These are phyloP conservation scores for Scolopax bukidnonensis DNA, from an alignment of 2,797 vertebrate species.

Conservation along the genomic window DNA sequence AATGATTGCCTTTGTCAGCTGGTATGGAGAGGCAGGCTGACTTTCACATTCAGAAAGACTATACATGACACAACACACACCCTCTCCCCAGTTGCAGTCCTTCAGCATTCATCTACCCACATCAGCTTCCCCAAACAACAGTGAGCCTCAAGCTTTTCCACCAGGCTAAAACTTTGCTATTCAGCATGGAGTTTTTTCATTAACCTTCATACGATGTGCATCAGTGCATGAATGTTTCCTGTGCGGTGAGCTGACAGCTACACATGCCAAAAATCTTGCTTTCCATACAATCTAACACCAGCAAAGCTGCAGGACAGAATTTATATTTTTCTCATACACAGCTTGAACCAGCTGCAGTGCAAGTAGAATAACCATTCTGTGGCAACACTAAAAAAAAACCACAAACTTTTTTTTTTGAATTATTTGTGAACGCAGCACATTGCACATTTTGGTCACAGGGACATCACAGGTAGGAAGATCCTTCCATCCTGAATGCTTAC, in stretches of 20 bases:
- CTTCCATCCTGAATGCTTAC: neutral
- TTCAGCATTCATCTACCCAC: constrained; percentile 60
- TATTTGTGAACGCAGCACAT: neutral
- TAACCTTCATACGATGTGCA: constrained; percentile 82
- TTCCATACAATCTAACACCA: constrained; percentile 82
- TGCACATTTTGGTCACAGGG: neutral
- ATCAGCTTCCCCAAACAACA: constrained; percentile 74
- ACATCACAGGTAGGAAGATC: neutral
- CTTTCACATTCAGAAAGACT: neutral
- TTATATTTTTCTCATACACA: neutral
- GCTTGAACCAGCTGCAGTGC: neutral
- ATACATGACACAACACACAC: neutral
- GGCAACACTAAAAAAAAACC: neutral
- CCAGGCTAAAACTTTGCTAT: constrained; percentile 73
- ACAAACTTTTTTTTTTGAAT: too few relatives aligned
- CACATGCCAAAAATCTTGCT: constrained; percentile 81
- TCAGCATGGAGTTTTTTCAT: constrained; percentile 64
- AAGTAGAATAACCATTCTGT: constrained; percentile 39
- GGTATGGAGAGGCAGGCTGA: neutral
- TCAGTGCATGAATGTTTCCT: constrained; percentile 80
- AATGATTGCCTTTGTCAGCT: neutral
- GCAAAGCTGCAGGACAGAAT: constrained; percentile 67
- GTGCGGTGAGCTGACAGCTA: constrained; percentile 79
- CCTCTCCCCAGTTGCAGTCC: neutral
- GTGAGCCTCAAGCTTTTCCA: constrained; percentile 25